Evolutionary conservation across 2,113 vertebrate species (phyloP), one percentile per base, ranked within the genome.

Genomic region (Capreolus pygargus): DNA sequence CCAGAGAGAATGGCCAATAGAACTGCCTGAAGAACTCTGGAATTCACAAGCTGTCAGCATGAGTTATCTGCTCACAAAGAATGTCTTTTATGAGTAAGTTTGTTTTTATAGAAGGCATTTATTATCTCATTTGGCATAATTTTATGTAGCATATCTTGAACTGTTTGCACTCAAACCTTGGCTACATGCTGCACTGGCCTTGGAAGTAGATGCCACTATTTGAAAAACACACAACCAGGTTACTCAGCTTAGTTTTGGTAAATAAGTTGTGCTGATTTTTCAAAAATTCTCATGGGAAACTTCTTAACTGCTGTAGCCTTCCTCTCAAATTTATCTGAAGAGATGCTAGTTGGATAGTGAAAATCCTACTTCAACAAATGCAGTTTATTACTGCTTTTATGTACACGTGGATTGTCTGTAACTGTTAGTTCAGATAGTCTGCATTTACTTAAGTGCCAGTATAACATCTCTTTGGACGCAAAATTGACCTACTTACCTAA

Each of bases 71-170:
- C 91, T 28, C 60, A 91, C 60, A 92, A 88, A 96, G 14, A 92
- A 85, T 86, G 21, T 54, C 39, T 96, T 92, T 97, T 95, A 90
- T 93, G 85, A 94, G 25, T 95, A 90, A 95, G 57, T 58, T 93
- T 89, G 76, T 64, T 96, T 97, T 96, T 96, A 94, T 87, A 83
- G 55, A 93, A 96, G 67, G 11, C 43, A 88, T 89, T 93, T 96
- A 64, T 94, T 97, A 89, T 86, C 43, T 52, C 33, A 86, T 95
- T 94, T 83, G 50, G 67, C 61, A 96, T 89, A 55, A 86, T 61
- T 96, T 97, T 95, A 50, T 83, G 54, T 60, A 94, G 55, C 43
- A 79, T 92, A 50, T 91, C 88, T 94, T 95, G 43, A 81, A 57
- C 94, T 86, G 13, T 96, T 96, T 97, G 54, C 54, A 58, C 45